Evolutionary conservation across 1,140 invertebrate species (phyloP).

Genomic region (Eciton burchellii): DNA sequence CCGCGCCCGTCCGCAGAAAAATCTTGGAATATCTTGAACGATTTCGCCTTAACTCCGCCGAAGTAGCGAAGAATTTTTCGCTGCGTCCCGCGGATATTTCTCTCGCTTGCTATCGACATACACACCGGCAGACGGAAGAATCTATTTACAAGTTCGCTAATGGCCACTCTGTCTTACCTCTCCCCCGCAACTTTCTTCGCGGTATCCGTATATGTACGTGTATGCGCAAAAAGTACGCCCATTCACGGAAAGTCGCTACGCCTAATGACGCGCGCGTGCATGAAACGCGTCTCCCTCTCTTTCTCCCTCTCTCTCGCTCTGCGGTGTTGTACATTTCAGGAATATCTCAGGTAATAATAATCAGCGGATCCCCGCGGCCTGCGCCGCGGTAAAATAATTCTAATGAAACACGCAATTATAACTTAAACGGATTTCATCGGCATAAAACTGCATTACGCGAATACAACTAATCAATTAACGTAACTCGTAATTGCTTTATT

Average conservation of each 20-base stretch:
- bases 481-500: neutral
- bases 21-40: conserved; percentile 46
- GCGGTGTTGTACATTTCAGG: no score
- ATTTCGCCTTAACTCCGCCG: conserved; percentile 47
- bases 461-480: neutral
- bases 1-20: conserved; percentile 23
- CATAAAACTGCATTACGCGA: neutral
- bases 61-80: conserved; percentile 52
- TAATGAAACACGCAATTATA: neutral
- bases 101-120: conserved; percentile 51
- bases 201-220: conserved; percentile 5
- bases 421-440: neutral
- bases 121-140: conserved; percentile 40
- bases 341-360: no score
- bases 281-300: no score
- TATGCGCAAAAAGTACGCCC: neutral
- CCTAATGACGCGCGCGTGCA: neutral
- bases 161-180: conserved; percentile 57
- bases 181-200: conserved; percentile 38
- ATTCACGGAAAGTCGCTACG: neutral
- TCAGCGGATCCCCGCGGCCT: no score
- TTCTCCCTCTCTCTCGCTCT: no score
- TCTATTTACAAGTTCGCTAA: conserved; percentile 61
- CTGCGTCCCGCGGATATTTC: conserved; percentile 46
- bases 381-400: neutral